Conservation (phyloP, 2,888 invertebrate genomes). For the Metacarcinus magister region DNA sequence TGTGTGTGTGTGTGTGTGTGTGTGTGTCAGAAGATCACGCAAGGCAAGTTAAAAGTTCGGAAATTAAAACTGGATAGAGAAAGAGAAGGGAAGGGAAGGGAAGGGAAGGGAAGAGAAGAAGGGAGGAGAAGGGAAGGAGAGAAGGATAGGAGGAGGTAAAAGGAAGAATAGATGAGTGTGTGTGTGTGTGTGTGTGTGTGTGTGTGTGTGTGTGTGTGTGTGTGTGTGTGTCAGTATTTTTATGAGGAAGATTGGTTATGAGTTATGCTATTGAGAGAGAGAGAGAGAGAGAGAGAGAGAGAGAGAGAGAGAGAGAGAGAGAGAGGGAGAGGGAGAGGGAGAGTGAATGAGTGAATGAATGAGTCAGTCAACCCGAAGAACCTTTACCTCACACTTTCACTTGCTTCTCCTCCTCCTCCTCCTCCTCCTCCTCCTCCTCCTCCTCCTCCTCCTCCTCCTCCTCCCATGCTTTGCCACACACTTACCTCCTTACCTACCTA, state of each 20-base stretch:
- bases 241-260: no score
- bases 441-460: no score
- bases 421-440: not conserved
- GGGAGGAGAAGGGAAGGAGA: not conserved
- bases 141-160: not conserved
- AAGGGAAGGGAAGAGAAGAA: not conserved
- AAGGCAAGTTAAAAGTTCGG: no score
- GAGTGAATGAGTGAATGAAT: not conserved
- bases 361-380: conserved; percentile 13
- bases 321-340: not conserved
- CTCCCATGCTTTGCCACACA: no score
- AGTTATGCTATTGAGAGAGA: not conserved
- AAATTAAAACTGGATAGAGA: not conserved
- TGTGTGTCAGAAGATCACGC: no score
- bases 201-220: no score
- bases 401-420: not conserved
- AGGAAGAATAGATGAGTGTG: not conserved
- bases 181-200: no score
- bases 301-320: conserved; percentile 21
- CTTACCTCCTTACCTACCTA: no score
- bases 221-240: no score
- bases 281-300: not conserved
- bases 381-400: conserved; percentile 11
- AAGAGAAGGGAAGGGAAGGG: not conserved
- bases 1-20: no score